Evolutionary conservation across 2,113 vertebrate genomes (phyloP), one percentile per base, ranked within the genome.

Genomic region (Egretta garzetta): DNA sequence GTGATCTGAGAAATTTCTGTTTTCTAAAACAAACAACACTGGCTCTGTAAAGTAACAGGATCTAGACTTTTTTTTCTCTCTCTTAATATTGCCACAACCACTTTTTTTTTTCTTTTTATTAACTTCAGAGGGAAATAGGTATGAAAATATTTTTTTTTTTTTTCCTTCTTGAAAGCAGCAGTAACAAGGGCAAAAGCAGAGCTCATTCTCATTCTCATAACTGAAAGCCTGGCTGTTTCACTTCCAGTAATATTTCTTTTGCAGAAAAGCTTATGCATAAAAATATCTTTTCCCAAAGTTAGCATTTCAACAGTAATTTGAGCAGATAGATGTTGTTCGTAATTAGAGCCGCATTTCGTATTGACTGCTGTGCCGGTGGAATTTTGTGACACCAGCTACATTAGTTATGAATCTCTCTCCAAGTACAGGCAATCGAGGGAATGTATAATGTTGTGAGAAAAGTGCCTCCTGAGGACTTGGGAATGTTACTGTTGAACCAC

Each of bases 211-310:
- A 47, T 59, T 84, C 86, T 80, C 86, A 47, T 59, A 91, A 92
- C 58, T 37, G 67, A 86, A 93, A 94, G 43, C 27, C 39, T 85
- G 21, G 52, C n/a, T 93, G 59, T 67, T 94, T 93, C 64, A 58
- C 58, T 95, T 73, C 26, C 90, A 91, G 83, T 79, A 88, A 90
- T 91, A 79, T n/a, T 64, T 82, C 79, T 86, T 93, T 71, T 72
- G 67, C 82, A 93, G 83, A 90, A 94, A 93, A 93, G 62, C 94
- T 96, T 89, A 55, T 62, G 90, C 89, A 80, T 84, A 93, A 84
- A 94, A 96, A 88, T 91, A 70, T 53, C 80, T 94, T 93, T 95
- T 88, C 88, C 96, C 94, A 93, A 83, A 96, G 58, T 95, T 92
- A 87, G 28, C 67, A 87, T 89, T 96, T 88, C 63, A 19, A 33